Evolutionary conservation across 2,888 invertebrate genomes (phyloP).

Genomic region (Chironomus riparius): DNA sequence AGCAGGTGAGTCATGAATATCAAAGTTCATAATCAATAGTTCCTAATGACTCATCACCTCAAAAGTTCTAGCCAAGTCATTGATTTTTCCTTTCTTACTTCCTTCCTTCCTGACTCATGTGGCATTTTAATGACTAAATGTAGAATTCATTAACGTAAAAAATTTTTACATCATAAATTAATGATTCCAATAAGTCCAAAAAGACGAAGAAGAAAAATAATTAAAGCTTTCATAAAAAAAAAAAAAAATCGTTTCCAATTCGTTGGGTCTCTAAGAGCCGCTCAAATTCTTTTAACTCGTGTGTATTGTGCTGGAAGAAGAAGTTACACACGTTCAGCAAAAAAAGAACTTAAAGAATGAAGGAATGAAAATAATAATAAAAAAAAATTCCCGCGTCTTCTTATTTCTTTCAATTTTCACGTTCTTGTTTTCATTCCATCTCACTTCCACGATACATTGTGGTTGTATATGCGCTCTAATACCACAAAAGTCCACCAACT

Average conservation of each 20-base stretch:
- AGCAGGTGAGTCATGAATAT: too few species aligned
- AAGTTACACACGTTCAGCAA: background rate
- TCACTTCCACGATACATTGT: background rate
- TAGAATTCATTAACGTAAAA: too few species aligned
- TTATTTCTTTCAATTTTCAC: background rate
- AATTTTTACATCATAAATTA: background rate
- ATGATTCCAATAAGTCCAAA: background rate
- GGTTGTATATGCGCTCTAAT: too few species aligned
- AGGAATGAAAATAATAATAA: background rate
- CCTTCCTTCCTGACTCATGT: too few species aligned
- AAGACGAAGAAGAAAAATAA: background rate
- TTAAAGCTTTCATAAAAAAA: background rate
- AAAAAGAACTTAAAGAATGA: background rate
- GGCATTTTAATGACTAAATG: too few species aligned
- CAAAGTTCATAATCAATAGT: too few species aligned
- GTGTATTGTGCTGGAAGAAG: too few species aligned
- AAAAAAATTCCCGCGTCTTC: constrained; percentile 11
- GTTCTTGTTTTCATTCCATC: constrained; percentile 1
- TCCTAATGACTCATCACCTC: too few species aligned
- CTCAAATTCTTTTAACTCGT: background rate
- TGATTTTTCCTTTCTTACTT: too few species aligned
- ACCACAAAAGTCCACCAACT: background rate
- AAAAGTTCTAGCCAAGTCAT: too few species aligned
- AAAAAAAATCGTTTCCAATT: background rate
- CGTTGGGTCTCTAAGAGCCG: background rate